Percentiles rank a stretch among this genome's conserved stretches.
Evolutionary conservation across 2,888 invertebrate genomes (phyloP).

Genomic region (Stenoptilia bipunctidactyla): DNA sequence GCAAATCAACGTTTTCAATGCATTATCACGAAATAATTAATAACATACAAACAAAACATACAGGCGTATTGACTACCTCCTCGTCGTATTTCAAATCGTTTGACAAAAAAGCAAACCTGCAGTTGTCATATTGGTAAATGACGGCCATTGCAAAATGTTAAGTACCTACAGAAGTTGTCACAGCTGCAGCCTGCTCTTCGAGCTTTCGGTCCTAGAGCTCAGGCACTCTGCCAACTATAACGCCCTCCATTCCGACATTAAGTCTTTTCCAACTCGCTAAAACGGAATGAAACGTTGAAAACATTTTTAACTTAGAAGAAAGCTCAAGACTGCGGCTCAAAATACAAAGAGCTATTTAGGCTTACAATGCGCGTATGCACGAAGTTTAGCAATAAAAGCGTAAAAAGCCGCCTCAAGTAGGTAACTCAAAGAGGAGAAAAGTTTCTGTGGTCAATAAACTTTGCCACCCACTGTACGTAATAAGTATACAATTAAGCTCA

Average conservation of each 20-base stretch:
- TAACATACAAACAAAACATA: too few relatives aligned
- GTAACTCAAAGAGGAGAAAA: conserved; percentile 51
- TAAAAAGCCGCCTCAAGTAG: conserved; percentile 53
- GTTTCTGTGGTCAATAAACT: conserved; percentile 58
- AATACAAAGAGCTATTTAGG: conserved; percentile 35
- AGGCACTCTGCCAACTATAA: conserved; percentile 45
- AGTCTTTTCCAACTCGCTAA: not conserved
- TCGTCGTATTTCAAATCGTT: too few relatives aligned
- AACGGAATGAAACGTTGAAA: conserved; percentile 6
- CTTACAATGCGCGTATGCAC: conserved; percentile 52
- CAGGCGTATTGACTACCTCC: too few relatives aligned
- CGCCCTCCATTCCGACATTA: not conserved
- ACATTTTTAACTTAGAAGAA: conserved; percentile 14
- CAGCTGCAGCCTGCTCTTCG: conserved; percentile 19
- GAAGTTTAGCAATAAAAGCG: conserved; percentile 61
- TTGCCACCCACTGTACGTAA: conserved; percentile 20
- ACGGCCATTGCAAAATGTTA: conserved; percentile 5
- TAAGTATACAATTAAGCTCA: conserved; percentile 34
- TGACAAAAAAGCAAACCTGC: conserved; percentile 21
- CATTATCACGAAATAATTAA: too few relatives aligned
- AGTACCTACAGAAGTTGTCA: conserved; percentile 20
- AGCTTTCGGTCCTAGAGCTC: conserved; percentile 23
- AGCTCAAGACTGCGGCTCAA: conserved; percentile 9
- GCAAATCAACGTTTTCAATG: too few relatives aligned
- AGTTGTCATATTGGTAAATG: not conserved